phyloP scores from a whole-genome alignment of 1,140 invertebrate genomes.

The Pollicipes pollicipes region DNA sequence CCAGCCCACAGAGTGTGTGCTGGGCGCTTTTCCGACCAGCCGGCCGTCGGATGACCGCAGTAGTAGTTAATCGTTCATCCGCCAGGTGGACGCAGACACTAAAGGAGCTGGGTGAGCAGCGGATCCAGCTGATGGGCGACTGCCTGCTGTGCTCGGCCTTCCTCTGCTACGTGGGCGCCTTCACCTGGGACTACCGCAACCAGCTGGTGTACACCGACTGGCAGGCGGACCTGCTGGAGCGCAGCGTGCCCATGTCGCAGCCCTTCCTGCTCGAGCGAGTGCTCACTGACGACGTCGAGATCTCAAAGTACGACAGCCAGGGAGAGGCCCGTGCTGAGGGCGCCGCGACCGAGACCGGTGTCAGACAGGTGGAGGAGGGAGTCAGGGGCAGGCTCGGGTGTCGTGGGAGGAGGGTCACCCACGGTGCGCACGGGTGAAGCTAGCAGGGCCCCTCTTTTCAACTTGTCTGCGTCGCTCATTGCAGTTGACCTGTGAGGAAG shows the following conservation, averaged over 20 bases:
- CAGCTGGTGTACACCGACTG: constrained; percentile 66
- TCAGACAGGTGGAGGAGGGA: no score
- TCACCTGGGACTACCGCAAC: constrained; percentile 64
- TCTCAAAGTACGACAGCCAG: constrained; percentile 40
- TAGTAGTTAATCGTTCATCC: no score
- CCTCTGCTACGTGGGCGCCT: constrained; percentile 65
- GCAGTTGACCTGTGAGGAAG: no score
- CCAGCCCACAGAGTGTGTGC: no score
- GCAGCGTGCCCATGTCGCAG: constrained; percentile 23
- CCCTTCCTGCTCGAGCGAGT: constrained; percentile 23
- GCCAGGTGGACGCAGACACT: constrained; percentile 50
- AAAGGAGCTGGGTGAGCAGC: constrained; percentile 43
- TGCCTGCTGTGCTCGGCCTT: constrained; percentile 66
- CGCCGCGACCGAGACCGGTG: constrained; percentile 12
- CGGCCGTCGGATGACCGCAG: no score
- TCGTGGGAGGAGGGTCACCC: no score
- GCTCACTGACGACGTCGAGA: constrained; percentile 63
- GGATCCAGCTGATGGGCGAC: constrained; percentile 55
- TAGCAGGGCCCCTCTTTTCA: no score
- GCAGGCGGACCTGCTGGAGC: constrained; percentile 43
- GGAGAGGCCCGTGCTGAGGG: background rate
- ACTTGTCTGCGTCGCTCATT: no score
- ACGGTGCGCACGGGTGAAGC: no score
- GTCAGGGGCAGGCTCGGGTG: no score
- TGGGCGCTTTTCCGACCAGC: no score